Evolutionary conservation across 2,797 vertebrate genomes (phyloP), one percentile per base, ranked within the genome.

Genomic region (Siniperca scherzeri): DNA sequence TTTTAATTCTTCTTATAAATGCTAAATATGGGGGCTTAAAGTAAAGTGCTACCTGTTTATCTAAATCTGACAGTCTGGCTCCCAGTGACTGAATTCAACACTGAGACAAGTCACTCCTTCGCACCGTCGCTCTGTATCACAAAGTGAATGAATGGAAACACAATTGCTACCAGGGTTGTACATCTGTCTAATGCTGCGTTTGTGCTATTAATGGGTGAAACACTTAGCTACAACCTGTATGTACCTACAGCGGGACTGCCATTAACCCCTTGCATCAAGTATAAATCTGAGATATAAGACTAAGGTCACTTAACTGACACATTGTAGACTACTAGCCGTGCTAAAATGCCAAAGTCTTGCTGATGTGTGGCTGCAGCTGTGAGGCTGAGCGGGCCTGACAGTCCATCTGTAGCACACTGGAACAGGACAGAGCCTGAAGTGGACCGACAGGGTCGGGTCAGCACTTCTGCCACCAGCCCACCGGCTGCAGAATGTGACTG

Each of bases 331-430:
- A 25, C 69, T 5, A 2, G 72, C 33, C 3, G 21, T 33, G 77
- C 75, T 85, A 48, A 86, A 87, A 74, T 48, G 71, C 52, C 79
- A 69, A 30, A 71, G 76, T 25, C 8, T n/a, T 80, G 79, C 73
- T 67, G 77, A 79, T 74, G 85, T 67, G 82, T 27, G 48, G 67
- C 67, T 74, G 74, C 60, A 44, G 83, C 80, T 22, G 46, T 81
- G 88, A 90, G 83, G 52, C 60, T 82, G 74, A 90, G 73, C 67
- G 1, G 64, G 50, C 50, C 77, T 78, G 90, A 88, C 89, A 83
- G 83, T 75, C 55, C 74, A 42, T 86, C 84, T 85, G 79, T 1
- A 59, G 65, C 80, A 62, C 77, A 67, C 66, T 42, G 73, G 40
- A 78, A 52, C 65, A 70, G 75, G 55, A 82, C 30, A 17, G 74